These are phyloP conservation scores for Bhutanitis thaidina DNA, from an alignment of 2,888 invertebrate genomes.

Conservation along the genomic window DNA sequence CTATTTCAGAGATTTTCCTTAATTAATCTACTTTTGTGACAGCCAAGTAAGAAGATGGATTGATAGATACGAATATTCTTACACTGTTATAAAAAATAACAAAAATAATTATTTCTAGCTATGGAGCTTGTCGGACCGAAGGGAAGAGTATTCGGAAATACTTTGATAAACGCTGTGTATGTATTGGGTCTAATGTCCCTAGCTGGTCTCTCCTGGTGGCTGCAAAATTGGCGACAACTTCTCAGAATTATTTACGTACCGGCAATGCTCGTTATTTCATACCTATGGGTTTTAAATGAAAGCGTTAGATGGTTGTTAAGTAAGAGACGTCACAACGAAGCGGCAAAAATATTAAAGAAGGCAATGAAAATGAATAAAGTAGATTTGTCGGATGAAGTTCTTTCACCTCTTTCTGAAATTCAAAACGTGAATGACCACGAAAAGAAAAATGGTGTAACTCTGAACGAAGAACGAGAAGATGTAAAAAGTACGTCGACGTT, in stretches of 20 bases:
- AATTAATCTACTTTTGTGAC: too few relatives aligned
- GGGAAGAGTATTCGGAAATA: constrained; percentile 86
- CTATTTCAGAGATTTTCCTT: too few relatives aligned
- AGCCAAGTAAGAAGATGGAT: too few relatives aligned
- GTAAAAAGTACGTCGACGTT: constrained; percentile 46
- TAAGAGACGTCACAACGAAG: constrained; percentile 83
- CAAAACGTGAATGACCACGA: constrained; percentile 34
- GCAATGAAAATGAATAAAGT: constrained; percentile 83
- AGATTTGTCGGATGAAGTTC: constrained; percentile 58
- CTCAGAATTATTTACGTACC: constrained; percentile 85
- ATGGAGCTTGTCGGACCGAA: constrained; percentile 90
- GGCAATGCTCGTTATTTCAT: constrained; percentile 82
- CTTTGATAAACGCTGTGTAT: constrained; percentile 85
- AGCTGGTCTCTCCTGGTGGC: constrained; percentile 83
- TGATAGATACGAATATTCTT: too few relatives aligned
- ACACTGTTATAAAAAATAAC: not conserved
- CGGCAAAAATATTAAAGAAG: constrained; percentile 80
- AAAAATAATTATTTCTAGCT: constrained; percentile 64
- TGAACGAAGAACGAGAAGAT: constrained; percentile 23
- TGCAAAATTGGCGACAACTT: constrained; percentile 84
- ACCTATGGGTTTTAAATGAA: constrained; percentile 86
- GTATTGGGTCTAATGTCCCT: constrained; percentile 85
- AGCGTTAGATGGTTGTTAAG: constrained; percentile 88
- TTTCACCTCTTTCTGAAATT: constrained; percentile 53
- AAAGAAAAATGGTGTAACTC: constrained; percentile 25